phyloP scores from a whole-genome alignment of 2,797 vertebrate species.

The Enteromius radiatus region DNA sequence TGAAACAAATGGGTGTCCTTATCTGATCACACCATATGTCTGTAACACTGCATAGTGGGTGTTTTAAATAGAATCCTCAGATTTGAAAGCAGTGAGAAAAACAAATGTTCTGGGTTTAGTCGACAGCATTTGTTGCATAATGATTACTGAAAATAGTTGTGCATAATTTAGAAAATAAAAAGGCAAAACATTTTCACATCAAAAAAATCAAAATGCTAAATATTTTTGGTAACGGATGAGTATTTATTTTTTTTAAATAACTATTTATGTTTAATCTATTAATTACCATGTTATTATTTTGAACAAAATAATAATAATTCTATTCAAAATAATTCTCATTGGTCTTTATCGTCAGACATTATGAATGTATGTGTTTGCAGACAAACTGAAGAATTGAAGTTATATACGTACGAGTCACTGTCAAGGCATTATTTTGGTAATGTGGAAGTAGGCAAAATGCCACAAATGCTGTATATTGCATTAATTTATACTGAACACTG shows the following conservation, averaged over 20 bases:
- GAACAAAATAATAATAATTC: not conserved
- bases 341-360: not conserved
- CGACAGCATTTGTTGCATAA: slow-evolving; percentile 4
- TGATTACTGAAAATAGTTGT: not conserved
- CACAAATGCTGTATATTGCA: not conserved
- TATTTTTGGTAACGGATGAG: not conserved
- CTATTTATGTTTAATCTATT: not conserved
- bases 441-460: not conserved
- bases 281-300: not conserved
- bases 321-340: too few relatives aligned
- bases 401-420: not conserved
- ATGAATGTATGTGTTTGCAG: not conserved
- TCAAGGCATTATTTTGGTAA: not conserved
- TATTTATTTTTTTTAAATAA: not conserved
- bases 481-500: not conserved
- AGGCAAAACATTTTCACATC: not conserved
- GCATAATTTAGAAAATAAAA: not conserved
- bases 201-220: not conserved
- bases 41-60: slow-evolving; percentile 13
- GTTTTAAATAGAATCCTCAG: slow-evolving; percentile 6
- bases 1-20: slow-evolving; percentile 24
- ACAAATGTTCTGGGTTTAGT: not conserved
- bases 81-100: not conserved
- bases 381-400: not conserved
- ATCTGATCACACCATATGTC: slow-evolving; percentile 31